Base-by-base conservation (phyloP, 2,113 vertebrate species). In the Stegastes partitus region DNA sequence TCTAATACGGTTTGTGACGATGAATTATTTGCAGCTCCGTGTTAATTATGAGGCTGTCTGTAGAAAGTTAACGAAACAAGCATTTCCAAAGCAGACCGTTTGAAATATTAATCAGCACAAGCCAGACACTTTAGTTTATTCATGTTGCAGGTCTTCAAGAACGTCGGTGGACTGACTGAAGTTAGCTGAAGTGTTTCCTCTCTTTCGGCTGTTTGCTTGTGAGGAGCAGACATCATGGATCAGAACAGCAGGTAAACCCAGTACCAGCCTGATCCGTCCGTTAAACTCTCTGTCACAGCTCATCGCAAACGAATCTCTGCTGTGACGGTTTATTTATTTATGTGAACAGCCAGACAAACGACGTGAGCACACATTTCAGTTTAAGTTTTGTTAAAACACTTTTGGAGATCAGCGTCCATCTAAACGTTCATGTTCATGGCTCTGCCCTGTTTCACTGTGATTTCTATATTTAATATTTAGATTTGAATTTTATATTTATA, bases 1-100 rank as follows among this genome's bases (percentile, higher is more conserved):
- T 79, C 42, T 67, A 34, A 63, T 69, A 63, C 77, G 16, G 68
- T 71, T 74, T 67, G 26, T 83, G 77, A 70, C 5, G 71, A 85
- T 70, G 66, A 79, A 72, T 75, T 0, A 83, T 71, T 34, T 39
- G 45, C 55, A 21, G 55, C 55, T 1, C 34, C 70, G 39, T 74
- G 47, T 54, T 78, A 70, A 75, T 82, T 45, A 84, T 47, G 42
- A 74, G 49, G 3, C 53, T 83, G 77, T 28, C 47, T 45, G 69
- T 63, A 77, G 62, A 49, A 84, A 50, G 37, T 5, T 56, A 16
- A 81, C 72, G 37, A 72, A 68, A 83, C 56, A 39, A 50, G 34
- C 39, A 56, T 53, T 67, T 68, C 28, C n/a, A 44, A 63, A 74
- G 71, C 26, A 67, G 55, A 62, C 47, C 22, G 0, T 56, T 25